Evolutionary conservation across 2,797 vertebrate genomes (phyloP).

Genomic region (Brotula barbata): DNA sequence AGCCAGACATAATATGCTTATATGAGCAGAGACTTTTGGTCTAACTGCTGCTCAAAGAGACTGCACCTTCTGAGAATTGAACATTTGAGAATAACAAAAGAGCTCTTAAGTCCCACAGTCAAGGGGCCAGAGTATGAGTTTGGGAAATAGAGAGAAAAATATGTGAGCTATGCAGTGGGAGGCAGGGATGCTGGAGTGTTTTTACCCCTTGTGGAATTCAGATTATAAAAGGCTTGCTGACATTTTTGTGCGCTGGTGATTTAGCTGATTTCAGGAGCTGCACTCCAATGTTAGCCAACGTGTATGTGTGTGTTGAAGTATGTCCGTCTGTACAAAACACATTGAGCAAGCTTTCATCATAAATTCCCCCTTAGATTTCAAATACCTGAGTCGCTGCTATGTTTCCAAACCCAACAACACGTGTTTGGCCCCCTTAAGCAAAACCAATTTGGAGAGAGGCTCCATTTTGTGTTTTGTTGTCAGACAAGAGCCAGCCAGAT

Average conservation of each 20-base stretch:
- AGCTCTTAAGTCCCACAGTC: constrained; percentile 64
- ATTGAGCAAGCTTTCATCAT: constrained; percentile 28
- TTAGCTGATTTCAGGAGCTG: constrained; percentile 50
- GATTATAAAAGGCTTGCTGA: constrained; percentile 67
- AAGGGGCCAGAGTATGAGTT: constrained; percentile 59
- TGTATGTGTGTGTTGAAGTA: constrained; percentile 18
- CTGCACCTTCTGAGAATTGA: constrained; percentile 57
- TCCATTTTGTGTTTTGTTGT: constrained; percentile 50
- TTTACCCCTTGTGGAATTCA: constrained; percentile 70
- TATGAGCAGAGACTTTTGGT: constrained; percentile 60
- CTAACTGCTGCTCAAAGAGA: constrained; percentile 47
- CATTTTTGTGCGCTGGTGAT: constrained; percentile 47
- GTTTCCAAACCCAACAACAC: constrained; percentile 33
- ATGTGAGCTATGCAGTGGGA: constrained; percentile 81
- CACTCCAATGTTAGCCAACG: constrained; percentile 27
- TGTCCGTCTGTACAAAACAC: constrained; percentile 21
- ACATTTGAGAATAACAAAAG: constrained; percentile 57
- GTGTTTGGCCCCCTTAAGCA: constrained; percentile 38
- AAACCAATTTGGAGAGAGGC: constrained; percentile 55
- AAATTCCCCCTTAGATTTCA: constrained; percentile 19
- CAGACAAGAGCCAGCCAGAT: constrained; percentile 50
- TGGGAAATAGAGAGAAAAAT: constrained; percentile 70
- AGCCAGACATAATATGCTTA: constrained; percentile 46
- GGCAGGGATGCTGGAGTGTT: constrained; percentile 63
- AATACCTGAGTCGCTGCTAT: constrained; percentile 14